Conservation (phyloP, 23 tunicate species). For the Styela clava region DNA sequence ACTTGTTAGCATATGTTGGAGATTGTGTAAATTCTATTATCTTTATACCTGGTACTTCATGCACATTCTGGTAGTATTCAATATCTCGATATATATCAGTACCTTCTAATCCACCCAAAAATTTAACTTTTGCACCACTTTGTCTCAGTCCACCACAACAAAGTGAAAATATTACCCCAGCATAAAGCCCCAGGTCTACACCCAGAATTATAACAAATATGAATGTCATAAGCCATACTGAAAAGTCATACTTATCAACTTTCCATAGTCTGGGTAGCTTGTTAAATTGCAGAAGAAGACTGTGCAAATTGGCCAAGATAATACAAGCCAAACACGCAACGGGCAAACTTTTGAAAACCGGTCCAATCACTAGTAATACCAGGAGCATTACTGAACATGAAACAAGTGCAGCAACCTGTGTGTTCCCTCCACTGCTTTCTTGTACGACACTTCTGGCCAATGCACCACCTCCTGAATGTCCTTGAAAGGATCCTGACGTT, state of each 20-base stretch:
- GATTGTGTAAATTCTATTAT: conserved; percentile 68
- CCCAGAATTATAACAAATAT: conserved; percentile 47
- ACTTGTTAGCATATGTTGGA: conserved; percentile 85
- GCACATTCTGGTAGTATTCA: conserved; percentile 27
- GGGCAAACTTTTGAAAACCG: conserved; percentile 69
- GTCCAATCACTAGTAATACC: conserved; percentile 84
- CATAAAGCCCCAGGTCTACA: conserved; percentile 67
- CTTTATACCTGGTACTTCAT: conserved; percentile 53
- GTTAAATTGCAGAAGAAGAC: conserved; percentile 63
- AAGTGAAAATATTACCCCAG: conserved; percentile 67
- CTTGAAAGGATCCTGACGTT: conserved; percentile 69
- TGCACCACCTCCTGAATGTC: conserved; percentile 83
- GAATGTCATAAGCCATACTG: conserved; percentile 76
- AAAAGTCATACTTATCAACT: conserved; percentile 80
- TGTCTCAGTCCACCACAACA: conserved; percentile 63
- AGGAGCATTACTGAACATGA: conserved; percentile 80
- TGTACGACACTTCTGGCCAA: conserved; percentile 87
- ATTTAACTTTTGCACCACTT: conserved; percentile 31
- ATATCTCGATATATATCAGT: conserved; percentile 51
- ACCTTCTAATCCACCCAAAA: conserved; percentile 46
- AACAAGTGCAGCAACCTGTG: conserved; percentile 77
- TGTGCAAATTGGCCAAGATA: conserved; percentile 86
- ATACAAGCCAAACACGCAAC: conserved; percentile 80
- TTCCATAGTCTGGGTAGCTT: conserved; percentile 76
- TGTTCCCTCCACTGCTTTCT: conserved; percentile 91